Conservation (phyloP, 2,888 invertebrate species). For the Cylindroiulus punctatus region DNA sequence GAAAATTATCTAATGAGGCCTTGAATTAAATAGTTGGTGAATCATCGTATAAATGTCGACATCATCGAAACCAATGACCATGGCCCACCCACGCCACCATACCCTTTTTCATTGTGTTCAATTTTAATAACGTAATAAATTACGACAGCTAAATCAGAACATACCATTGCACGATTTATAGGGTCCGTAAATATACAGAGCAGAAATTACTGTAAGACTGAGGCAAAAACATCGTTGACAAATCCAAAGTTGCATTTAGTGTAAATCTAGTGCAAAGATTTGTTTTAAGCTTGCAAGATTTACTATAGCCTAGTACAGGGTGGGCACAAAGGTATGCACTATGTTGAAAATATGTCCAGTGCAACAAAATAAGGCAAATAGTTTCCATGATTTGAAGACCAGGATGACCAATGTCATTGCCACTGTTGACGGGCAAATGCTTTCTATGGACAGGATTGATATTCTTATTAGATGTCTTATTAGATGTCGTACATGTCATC, state of each 20-base stretch:
- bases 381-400: no score
- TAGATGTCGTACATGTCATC: no score
- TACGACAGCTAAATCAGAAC: conserved; percentile 19
- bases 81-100: conserved; percentile 8
- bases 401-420: no score
- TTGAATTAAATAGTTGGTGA: conserved; percentile 33
- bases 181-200: background rate
- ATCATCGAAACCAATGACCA: background rate
- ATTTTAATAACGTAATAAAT: background rate
- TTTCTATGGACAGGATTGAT: no score
- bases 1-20: conserved; percentile 28
- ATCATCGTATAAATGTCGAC: background rate
- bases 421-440: no score
- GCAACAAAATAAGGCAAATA: no score
- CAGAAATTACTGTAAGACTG: background rate
- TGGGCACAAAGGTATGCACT: no score
- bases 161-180: conserved; percentile 24
- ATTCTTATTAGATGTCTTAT: no score
- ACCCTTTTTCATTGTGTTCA: conserved; percentile 12
- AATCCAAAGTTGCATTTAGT: no score
- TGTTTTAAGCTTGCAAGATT: no score
- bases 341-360: no score
- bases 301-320: no score
- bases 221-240: background rate
- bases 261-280: background rate